Evolutionary conservation across 2,888 invertebrate species (phyloP), one percentile per base, ranked within the genome.

Genomic region (Agrenia bidenticulata): DNA sequence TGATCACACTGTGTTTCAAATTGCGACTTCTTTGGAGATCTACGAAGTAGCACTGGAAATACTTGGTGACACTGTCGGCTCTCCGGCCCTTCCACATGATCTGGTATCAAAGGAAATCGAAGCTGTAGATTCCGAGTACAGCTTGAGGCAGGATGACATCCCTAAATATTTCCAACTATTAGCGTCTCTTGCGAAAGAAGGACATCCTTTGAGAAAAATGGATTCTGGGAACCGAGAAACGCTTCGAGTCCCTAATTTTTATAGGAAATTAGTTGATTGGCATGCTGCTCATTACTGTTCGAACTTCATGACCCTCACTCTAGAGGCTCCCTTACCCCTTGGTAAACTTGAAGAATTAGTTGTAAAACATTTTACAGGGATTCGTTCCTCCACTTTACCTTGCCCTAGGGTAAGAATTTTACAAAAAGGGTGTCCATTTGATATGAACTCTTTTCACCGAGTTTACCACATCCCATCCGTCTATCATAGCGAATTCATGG

Each of bases 101-200:
- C 21, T 57, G 1, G 63, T 73, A 11, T 15, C 54, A 26, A 61
- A 61, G 1, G 72, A 73, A 41, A 41, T 73, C 2, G 50, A 62
- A 37, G 63, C 66, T 9, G 19, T 73, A 1, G 70, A 73, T n/a
- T 58, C 72, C 1, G 72, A 73, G 27, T 69, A 62, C 42, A 65
- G 65, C 26, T 59, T 68, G 7, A 55, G 63, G 11, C 63, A 66
- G 50, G 64, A 64, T 15, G 62, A 64, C 50, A 62, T 50, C 1
- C 63, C 60, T 42, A 73, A 49, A 27, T 67, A 51, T 32, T 70
- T 60, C 39, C 68, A 60, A 32, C 56, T 56, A 11, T 42, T 57
- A 45, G 66, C 24, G 1, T 66, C 64, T 9, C 49, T 66, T 4
- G 63, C 63, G 2, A 70, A 67, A 26, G 49, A 61, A 0, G 59